Percentiles rank a stretch among this genome's conserved stretches.
These are phyloP conservation scores for Oryzaephilus surinamensis DNA, from an alignment of 1,140 invertebrate species.

Conservation along the genomic window DNA sequence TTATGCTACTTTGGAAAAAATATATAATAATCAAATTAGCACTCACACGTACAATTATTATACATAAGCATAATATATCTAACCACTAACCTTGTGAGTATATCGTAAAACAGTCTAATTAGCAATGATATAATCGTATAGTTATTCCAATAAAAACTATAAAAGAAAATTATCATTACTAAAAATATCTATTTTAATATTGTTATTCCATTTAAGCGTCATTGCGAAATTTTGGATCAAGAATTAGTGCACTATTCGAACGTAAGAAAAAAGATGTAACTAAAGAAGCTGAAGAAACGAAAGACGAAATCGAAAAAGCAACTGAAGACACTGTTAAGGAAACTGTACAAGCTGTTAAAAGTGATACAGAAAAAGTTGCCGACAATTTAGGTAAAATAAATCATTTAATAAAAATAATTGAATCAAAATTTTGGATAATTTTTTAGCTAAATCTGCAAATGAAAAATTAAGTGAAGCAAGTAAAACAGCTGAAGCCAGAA, in stretches of 20 bases:
- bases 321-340: slow-evolving; percentile 15
- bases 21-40: too few species aligned
- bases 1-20: too few species aligned
- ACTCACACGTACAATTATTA: too few species aligned
- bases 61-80: too few species aligned
- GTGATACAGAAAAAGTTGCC: slow-evolving; percentile 6
- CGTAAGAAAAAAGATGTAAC: slow-evolving; percentile 24
- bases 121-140: too few species aligned
- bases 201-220: slow-evolving; percentile 16
- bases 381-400: slow-evolving; percentile 9
- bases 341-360: slow-evolving; percentile 12
- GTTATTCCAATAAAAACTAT: too few species aligned
- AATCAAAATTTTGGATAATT: slow-evolving; percentile 2
- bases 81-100: too few species aligned
- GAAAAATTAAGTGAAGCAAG: neutral
- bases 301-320: slow-evolving; percentile 16
- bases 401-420: slow-evolving; percentile 7
- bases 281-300: slow-evolving; percentile 15
- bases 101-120: too few species aligned
- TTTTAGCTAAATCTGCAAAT: neutral
- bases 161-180: too few species aligned
- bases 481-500: neutral
- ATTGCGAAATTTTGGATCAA: slow-evolving; percentile 20
- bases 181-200: too few species aligned
- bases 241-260: slow-evolving; percentile 19